phyloP scores from a whole-genome alignment of 1,140 invertebrate genomes.

The Drosophila subobscura region DNA sequence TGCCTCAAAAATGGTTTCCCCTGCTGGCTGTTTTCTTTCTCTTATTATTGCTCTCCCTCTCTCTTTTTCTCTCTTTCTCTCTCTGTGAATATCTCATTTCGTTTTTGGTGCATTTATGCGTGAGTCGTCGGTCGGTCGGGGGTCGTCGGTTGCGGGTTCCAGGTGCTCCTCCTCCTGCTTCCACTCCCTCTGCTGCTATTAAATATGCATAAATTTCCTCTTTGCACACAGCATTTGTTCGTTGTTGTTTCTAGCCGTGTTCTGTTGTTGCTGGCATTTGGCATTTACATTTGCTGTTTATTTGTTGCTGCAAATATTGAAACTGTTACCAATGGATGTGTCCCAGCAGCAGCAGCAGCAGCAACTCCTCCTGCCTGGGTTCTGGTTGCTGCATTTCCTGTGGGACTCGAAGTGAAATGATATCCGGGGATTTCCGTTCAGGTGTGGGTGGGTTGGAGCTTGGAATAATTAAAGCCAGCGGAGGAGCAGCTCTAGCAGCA shows the following conservation, averaged over 20 bases:
- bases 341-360: not conserved
- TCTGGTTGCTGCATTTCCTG: constrained; percentile 15
- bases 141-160: constrained; percentile 3
- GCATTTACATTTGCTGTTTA: constrained; percentile 80
- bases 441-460: constrained; percentile 23
- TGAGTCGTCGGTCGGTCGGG: constrained; percentile 28
- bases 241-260: constrained; percentile 21
- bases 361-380: constrained; percentile 7
- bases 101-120: constrained; percentile 71
- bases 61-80: constrained; percentile 1
- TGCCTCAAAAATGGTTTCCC: constrained; percentile 51
- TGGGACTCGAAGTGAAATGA: constrained; percentile 2
- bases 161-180: not conserved
- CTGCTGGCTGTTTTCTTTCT: constrained; percentile 2
- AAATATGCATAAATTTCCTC: constrained; percentile 81
- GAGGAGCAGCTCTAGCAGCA: constrained; percentile 15
- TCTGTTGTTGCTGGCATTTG: constrained; percentile 48
- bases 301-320: constrained; percentile 77
- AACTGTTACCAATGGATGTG: constrained; percentile 57
- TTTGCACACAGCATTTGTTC: constrained; percentile 44
- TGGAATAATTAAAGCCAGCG: constrained; percentile 27
- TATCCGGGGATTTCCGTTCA: constrained; percentile 14
- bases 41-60: not conserved
- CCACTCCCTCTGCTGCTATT: constrained; percentile 66
- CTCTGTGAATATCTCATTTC: constrained; percentile 56